Evolutionary conservation across 2,797 vertebrate species (phyloP).

Genomic region (Helostoma temminkii): DNA sequence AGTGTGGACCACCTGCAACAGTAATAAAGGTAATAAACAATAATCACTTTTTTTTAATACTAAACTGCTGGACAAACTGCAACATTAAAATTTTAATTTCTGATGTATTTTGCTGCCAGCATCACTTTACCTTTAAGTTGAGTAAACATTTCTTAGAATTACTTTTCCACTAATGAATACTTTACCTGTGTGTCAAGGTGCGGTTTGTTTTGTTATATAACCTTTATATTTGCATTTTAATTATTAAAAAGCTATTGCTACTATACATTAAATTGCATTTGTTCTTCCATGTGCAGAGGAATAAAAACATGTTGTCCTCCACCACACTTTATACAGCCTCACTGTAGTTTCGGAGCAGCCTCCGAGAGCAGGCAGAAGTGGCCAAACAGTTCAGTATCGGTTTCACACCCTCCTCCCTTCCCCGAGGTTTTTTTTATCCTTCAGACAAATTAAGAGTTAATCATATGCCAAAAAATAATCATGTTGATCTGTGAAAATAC

Average conservation of each 20-base stretch:
- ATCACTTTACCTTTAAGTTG: not conserved
- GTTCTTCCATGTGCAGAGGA: no score
- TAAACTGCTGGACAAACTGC: not conserved
- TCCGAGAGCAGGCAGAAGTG: conserved; percentile 31
- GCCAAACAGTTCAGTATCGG: conserved; percentile 67
- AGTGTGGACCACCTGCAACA: not conserved
- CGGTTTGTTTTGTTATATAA: not conserved
- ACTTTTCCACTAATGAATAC: not conserved
- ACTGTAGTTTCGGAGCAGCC: conserved; percentile 55
- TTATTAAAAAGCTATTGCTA: conserved; percentile 9
- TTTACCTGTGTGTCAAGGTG: not conserved
- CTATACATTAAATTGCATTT: not conserved
- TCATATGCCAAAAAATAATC: no score
- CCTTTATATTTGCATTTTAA: conserved; percentile 15
- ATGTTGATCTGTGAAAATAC: not conserved
- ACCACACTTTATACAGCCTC: conserved; percentile 7
- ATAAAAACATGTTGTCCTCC: not conserved
- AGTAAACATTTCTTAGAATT: not conserved
- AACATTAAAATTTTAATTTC: not conserved
- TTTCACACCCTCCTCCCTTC: conserved; percentile 56
- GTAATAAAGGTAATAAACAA: no score
- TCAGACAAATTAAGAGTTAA: not conserved
- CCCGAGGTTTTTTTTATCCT: not conserved
- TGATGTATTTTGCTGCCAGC: not conserved
- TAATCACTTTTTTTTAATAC: not conserved